A percentile compares a stretch with the other conserved stretches of the same genome.
Evolutionary conservation across 2,113 vertebrate species (phyloP).

Genomic region (Zosterops japonicus): DNA sequence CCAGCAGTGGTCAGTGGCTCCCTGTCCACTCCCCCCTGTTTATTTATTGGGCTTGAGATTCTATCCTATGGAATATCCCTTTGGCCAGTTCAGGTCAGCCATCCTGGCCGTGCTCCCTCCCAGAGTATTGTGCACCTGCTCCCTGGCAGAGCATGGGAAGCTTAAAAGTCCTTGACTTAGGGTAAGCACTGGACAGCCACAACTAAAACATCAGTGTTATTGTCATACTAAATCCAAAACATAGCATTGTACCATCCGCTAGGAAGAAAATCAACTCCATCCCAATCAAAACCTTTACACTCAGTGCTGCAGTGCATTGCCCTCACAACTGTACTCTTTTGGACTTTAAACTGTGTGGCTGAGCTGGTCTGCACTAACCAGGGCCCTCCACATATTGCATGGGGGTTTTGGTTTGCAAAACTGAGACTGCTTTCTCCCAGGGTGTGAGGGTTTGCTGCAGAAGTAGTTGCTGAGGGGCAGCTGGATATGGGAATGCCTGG

Average conservation of each 20-base stretch:
- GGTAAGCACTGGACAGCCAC: background rate
- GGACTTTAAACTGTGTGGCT: background rate
- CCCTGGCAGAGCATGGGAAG: background rate
- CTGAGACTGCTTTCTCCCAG: fast-evolving
- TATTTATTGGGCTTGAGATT: too few species aligned
- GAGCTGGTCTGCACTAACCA: background rate
- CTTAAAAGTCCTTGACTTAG: background rate
- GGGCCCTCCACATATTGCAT: fast-evolving
- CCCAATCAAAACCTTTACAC: background rate
- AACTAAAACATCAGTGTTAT: background rate
- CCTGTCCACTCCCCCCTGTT: background rate
- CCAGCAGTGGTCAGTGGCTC: background rate
- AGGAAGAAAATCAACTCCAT: background rate
- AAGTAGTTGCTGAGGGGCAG: background rate
- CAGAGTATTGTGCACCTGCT: background rate
- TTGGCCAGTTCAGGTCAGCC: background rate
- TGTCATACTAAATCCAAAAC: background rate
- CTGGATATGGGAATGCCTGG: background rate
- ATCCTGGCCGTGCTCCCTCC: background rate
- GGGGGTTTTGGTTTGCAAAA: background rate
- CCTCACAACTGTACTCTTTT: fast-evolving
- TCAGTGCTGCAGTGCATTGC: fast-evolving
- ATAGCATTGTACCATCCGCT: background rate
- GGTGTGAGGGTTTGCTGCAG: background rate
- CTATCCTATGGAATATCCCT: background rate